Conservation (phyloP, 2,797 vertebrate species). For the Falco naumanni region DNA sequence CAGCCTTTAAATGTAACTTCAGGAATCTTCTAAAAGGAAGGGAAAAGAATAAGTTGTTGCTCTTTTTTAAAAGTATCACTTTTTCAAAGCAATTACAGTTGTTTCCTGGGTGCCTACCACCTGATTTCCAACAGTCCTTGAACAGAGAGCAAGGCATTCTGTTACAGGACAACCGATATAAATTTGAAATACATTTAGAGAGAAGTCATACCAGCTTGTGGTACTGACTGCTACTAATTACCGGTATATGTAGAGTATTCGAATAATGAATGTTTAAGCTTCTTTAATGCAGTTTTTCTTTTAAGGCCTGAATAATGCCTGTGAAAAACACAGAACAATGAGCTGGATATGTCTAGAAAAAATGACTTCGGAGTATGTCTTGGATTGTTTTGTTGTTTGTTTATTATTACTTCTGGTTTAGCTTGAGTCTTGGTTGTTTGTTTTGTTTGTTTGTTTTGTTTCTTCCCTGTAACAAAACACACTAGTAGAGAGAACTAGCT, state of each 20-base stretch:
- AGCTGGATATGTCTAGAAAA: not conserved
- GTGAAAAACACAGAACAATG: not conserved
- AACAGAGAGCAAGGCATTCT: not conserved
- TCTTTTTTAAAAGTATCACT: not conserved
- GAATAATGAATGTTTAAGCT: not conserved
- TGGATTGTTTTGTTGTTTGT: not conserved
- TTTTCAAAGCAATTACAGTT: not conserved
- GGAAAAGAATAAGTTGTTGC: not conserved
- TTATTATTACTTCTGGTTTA: not conserved
- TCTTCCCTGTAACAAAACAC: not conserved
- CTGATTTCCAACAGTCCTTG: not conserved
- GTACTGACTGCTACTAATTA: not conserved
- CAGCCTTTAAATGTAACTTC: not conserved
- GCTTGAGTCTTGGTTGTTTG: not conserved
- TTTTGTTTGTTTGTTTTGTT: not conserved
- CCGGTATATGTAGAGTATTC: not conserved
- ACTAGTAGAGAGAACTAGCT: not conserved
- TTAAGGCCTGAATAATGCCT: not conserved
- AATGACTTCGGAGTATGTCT: not conserved
- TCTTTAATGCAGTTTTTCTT: slow-evolving; percentile 30
- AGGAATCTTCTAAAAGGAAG: not conserved
- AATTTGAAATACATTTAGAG: not conserved
- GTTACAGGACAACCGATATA: not conserved
- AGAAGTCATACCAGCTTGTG: not conserved
- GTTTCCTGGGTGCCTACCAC: not conserved